Evolutionary conservation across 1,140 invertebrate genomes (phyloP).

Genomic region (Drosophila ogumai): DNA sequence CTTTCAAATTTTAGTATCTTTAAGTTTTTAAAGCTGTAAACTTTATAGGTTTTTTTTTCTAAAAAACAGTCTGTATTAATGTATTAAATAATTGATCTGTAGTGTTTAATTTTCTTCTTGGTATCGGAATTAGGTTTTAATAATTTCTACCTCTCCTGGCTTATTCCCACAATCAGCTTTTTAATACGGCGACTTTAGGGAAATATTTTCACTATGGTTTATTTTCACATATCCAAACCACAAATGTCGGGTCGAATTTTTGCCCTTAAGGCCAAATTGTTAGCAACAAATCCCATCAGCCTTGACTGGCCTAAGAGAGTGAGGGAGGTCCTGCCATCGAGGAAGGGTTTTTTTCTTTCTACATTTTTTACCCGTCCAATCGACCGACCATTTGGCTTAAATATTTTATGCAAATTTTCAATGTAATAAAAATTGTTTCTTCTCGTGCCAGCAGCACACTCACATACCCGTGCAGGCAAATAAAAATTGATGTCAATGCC

Average conservation of each 20-base stretch:
- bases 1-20: background rate
- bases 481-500: slow-evolving; percentile 81
- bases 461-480: slow-evolving; percentile 46
- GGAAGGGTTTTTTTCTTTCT: slow-evolving; percentile 4
- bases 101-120: background rate
- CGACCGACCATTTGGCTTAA: slow-evolving; percentile 79
- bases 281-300: slow-evolving; percentile 35
- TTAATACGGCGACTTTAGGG: background rate
- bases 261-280: slow-evolving; percentile 29
- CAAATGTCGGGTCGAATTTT: background rate
- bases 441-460: slow-evolving; percentile 38
- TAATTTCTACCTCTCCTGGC: background rate
- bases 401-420: slow-evolving; percentile 84
- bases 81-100: background rate
- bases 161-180: background rate
- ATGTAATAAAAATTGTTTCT: slow-evolving; percentile 80
- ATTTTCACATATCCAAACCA: slow-evolving; percentile 5
- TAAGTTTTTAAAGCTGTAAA: background rate
- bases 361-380: slow-evolving; percentile 39
- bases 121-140: background rate
- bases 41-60: too few species aligned
- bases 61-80: background rate
- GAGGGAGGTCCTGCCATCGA: background rate
- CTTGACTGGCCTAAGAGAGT: background rate
- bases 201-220: slow-evolving; percentile 1